phyloP scores from a whole-genome alignment of 2,888 invertebrate species.

The Sesia bembeciformis region DNA sequence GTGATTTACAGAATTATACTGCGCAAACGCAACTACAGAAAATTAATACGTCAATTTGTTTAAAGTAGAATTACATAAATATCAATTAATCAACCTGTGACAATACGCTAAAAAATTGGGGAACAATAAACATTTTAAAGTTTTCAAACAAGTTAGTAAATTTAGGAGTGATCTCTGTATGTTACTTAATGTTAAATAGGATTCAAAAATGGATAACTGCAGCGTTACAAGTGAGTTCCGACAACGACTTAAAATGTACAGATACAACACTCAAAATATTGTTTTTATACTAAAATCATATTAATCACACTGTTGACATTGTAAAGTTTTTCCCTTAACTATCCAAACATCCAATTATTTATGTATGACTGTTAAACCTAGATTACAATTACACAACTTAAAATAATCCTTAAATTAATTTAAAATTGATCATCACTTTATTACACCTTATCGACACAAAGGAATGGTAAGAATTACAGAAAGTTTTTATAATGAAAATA shows the following conservation, averaged over 20 bases:
- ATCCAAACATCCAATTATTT: conserved; percentile 50
- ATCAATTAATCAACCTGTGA: too few relatives aligned
- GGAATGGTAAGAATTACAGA: conserved; percentile 66
- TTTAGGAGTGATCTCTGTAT: too few relatives aligned
- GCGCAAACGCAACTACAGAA: too few relatives aligned
- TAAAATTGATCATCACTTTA: conserved; percentile 56
- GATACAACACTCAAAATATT: conserved; percentile 50
- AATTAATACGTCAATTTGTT: too few relatives aligned
- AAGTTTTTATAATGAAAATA: conserved; percentile 58
- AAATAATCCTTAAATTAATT: conserved; percentile 41
- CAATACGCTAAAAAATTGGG: too few relatives aligned
- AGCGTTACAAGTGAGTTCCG: conserved; percentile 8
- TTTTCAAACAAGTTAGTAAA: too few relatives aligned
- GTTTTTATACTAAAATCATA: conserved; percentile 60
- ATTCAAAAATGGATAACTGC: not conserved
- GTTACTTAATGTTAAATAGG: too few relatives aligned
- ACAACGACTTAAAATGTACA: conserved; percentile 67
- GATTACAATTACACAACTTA: conserved; percentile 57
- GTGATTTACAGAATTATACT: too few relatives aligned
- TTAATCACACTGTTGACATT: conserved; percentile 75
- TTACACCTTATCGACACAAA: conserved; percentile 62
- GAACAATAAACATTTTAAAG: too few relatives aligned
- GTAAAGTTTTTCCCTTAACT: conserved; percentile 67
- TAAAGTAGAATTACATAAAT: too few relatives aligned
- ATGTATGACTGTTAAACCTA: conserved; percentile 57